Evolutionary conservation across 1,140 invertebrate species (phyloP), one percentile per base, ranked within the genome.

Genomic region (Lordiphosa collinella): DNA sequence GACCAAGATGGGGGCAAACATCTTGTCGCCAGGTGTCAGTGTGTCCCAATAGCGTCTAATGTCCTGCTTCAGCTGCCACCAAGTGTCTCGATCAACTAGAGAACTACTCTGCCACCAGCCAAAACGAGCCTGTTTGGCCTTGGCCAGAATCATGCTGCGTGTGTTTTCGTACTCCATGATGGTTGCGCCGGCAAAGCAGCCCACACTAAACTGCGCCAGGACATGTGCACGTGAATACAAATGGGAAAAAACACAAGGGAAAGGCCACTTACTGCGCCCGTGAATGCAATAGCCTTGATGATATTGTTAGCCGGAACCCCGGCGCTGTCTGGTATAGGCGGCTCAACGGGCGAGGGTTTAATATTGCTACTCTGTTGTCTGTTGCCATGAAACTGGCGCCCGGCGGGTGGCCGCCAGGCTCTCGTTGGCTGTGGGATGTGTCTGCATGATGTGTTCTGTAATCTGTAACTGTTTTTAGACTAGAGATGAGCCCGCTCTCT

Each of bases 111-210:
- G 68, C 50, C 66, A 78, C 90, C 91, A 92, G 22, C 78, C 88
- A 9, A 86, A 72, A 25, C 72, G 84, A 43, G 90, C 86, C 36
- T 91, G 90, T 63, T 92, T 91, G 4, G 93, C 89, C 66, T 93
- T 90, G 10, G 88, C 90, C 16, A 91, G 84, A 1, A 93, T 92
- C 87, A 92, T 92, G 36, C 90, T 87, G 60, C 95, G 90, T 75
- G 96, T 91, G 70, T 92, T 93, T 90, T 98, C 96, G 92, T 97
- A 97, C 89, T 97, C 94, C 94, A 95, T 95, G 58, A 97, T 94
- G 12, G 94, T 92, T 80, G 93, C 94, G 36, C 93, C 93, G 8
- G 91, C 90, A 88, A 96, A 92, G 86, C 93, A 93, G 22, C 92
- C 90, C 54, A 93, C 90, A 86, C 93, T 93, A 82, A 97, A 94